phyloP scores from a whole-genome alignment of 2,797 vertebrate species.

The Alosa sapidissima region DNA sequence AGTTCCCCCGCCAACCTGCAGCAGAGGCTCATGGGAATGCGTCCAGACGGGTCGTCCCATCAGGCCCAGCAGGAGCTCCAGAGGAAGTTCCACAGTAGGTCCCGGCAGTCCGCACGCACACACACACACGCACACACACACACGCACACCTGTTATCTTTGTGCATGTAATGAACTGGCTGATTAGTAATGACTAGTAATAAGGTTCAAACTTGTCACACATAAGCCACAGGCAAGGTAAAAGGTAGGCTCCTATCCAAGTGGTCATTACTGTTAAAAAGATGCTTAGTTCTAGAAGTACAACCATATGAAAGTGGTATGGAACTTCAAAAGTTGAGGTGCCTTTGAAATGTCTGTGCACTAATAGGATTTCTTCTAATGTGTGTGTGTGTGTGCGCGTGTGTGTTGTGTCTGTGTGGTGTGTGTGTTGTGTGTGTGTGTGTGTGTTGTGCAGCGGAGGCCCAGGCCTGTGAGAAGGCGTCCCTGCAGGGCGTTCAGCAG shows the following conservation, averaged over 20 bases:
- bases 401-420: neutral
- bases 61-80: constrained; percentile 97
- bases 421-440: constrained; percentile 21
- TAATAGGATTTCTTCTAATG: neutral
- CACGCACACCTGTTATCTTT: too few relatives aligned
- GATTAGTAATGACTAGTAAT: too few relatives aligned
- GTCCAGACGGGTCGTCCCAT: constrained; percentile 88
- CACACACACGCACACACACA: too few relatives aligned
- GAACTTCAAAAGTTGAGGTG: neutral
- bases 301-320: neutral
- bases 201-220: too few relatives aligned
- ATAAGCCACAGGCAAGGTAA: too few relatives aligned
- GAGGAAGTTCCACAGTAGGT: constrained; percentile 91
- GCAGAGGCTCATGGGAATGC: constrained; percentile 88
- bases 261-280: too few relatives aligned
- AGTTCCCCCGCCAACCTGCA: constrained; percentile 89
- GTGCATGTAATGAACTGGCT: too few relatives aligned
- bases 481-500: constrained; percentile 92
- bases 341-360: neutral
- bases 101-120: neutral
- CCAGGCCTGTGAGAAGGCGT: constrained; percentile 89
- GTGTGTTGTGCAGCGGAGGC: constrained; percentile 79
- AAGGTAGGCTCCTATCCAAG: too few relatives aligned
- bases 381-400: neutral
- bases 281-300: too few relatives aligned